Evolutionary conservation across 2,797 vertebrate species (phyloP), one percentile per base, ranked within the genome.

Genomic region (Chelon auratus): DNA sequence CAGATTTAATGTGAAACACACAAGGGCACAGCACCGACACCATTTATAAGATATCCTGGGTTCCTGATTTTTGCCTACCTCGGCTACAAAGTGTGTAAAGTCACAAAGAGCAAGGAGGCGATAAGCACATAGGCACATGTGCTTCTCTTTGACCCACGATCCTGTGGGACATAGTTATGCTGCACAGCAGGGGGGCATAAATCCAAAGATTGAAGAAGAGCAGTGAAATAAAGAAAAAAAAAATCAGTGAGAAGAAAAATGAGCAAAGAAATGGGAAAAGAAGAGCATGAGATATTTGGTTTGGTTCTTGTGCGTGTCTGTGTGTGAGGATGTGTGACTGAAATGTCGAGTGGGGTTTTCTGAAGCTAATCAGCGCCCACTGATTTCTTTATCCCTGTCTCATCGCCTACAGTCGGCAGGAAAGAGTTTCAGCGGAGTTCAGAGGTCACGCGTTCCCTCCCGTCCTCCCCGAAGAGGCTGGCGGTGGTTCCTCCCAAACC

Each of bases 401-500:
- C 77, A 81, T 83, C 64, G 30, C 30, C 30, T 33, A 91, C 85
- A 99, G 97, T 95, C 47, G 79, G 92, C 68, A 97, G 96, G 90
- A 99, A 99, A 92, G 97, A 99, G 86, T 91, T 93, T 51, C 97
- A 95, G 68, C 95, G 96, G 90, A 95, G 95, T 80, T 95, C 95
- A 77, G 97, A 99, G 68, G 81, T 92, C 62, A 94, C 81, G 18
- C 97, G 93, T 68, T 94, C 96, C 7, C 72, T 94, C 20, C 81
- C 94, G 2, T 97, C 96, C 6, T 99, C 98, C 14, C 98, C 98
- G 5, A 99, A 99, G 91, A 96, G 95, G 83, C 91, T 94, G 42
- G 95, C 89, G 0, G 92, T 95, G 81, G 93, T 97, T 73, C 73
- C 96, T 45, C 95, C 95, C 37, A 99, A 97, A 81, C 95, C 94